Conservation (phyloP, 1,140 invertebrate species). For the Mycetomoellerius zeteki region DNA sequence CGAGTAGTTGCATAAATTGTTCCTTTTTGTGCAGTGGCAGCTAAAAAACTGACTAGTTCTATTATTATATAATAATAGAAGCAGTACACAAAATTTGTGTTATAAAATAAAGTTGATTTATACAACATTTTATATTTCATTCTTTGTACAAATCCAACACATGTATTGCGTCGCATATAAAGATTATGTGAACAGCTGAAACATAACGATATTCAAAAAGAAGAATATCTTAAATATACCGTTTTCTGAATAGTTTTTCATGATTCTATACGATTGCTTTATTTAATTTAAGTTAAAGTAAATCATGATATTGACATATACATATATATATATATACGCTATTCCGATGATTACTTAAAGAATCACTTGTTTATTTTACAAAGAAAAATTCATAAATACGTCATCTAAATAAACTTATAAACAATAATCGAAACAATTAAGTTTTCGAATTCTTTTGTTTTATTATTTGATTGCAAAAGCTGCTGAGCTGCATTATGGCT, state of each 20-base stretch:
- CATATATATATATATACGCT: no score
- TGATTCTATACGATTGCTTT: neutral
- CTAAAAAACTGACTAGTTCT: slow-evolving; percentile 81
- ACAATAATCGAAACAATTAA: neutral
- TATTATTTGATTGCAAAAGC: slow-evolving; percentile 18
- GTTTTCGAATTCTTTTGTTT: neutral
- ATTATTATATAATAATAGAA: slow-evolving; percentile 79
- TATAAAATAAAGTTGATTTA: slow-evolving; percentile 80
- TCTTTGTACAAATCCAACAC: slow-evolving; percentile 11
- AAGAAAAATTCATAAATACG: slow-evolving; percentile 11
- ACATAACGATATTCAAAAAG: neutral
- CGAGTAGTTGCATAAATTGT: slow-evolving; percentile 76
- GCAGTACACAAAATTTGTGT: slow-evolving; percentile 81
- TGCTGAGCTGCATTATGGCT: neutral
- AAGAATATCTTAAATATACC: neutral
- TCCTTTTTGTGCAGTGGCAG: slow-evolving; percentile 78
- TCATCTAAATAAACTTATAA: neutral
- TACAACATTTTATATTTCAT: slow-evolving; percentile 47
- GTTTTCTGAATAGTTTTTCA: neutral
- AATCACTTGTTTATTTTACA: slow-evolving; percentile 18
- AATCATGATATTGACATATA: neutral
- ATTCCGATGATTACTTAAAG: neutral
- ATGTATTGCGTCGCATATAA: neutral
- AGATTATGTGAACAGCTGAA: neutral
- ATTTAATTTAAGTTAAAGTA: slow-evolving; percentile 10